Conservation (phyloP, 1,140 invertebrate genomes). For the Papilio xuthus region DNA sequence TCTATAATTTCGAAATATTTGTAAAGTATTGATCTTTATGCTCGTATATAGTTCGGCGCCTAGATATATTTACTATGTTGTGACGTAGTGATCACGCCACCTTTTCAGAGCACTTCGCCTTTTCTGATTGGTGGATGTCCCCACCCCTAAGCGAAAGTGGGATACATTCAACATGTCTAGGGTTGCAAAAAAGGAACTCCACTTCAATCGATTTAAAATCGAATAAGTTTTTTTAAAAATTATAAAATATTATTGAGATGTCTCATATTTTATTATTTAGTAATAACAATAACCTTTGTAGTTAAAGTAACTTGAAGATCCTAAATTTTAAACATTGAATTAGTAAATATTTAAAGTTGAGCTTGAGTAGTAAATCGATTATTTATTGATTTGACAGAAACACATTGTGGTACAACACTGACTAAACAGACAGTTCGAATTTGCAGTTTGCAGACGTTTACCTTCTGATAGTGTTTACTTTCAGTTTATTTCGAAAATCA, state of each 20-base stretch:
- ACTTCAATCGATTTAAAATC: constrained; percentile 44
- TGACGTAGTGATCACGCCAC: constrained; percentile 80
- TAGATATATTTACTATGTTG: constrained; percentile 64
- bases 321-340: not conserved
- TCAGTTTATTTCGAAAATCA: constrained; percentile 67
- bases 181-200: constrained; percentile 45
- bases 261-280: not conserved
- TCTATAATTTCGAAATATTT: constrained; percentile 33
- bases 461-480: constrained; percentile 70
- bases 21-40: constrained; percentile 49
- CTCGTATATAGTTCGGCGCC: constrained; percentile 40
- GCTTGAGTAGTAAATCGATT: constrained; percentile 32
- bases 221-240: constrained; percentile 13
- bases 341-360: not conserved
- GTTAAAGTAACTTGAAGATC: not conserved
- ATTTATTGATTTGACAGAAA: constrained; percentile 50
- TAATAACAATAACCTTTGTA: not conserved
- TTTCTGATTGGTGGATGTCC: constrained; percentile 68
- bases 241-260: not conserved
- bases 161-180: constrained; percentile 73
- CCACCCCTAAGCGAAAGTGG: constrained; percentile 64
- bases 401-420: constrained; percentile 48
- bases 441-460: constrained; percentile 62
- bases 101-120: constrained; percentile 61
- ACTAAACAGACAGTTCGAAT: constrained; percentile 53